These are phyloP conservation scores for Pogonophryne albipinna DNA, from an alignment of 2,797 vertebrate genomes.

Conservation along the genomic window DNA sequence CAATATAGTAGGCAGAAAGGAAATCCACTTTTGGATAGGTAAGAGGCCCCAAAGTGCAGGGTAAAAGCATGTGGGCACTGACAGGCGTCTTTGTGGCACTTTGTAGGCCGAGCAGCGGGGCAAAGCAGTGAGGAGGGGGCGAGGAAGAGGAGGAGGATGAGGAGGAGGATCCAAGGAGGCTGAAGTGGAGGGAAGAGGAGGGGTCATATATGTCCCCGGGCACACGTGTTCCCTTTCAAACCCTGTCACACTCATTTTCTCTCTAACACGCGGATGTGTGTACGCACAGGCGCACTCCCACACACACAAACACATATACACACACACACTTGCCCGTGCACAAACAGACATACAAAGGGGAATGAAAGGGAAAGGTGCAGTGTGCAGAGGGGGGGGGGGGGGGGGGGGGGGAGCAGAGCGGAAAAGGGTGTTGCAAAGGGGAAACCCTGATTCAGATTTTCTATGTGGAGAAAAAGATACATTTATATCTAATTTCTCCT, in stretches of 20 bases:
- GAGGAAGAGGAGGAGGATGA: neutral
- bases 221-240: constrained; percentile 82
- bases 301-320: constrained; percentile 8
- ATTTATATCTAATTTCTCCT: neutral
- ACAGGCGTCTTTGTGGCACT: constrained; percentile 57
- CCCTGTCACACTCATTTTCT: constrained; percentile 74
- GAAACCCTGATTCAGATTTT: constrained; percentile 58
- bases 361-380: constrained; percentile 59
- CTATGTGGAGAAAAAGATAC: constrained; percentile 18
- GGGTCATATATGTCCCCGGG: constrained; percentile 66
- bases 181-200: constrained; percentile 48
- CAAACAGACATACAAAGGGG: constrained; percentile 60
- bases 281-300: constrained; percentile 30
- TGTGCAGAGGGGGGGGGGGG: constrained; percentile 6
- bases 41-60: constrained; percentile 16
- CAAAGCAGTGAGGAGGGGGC: constrained; percentile 31
- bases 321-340: constrained; percentile 10
- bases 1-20: neutral
- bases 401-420: neutral
- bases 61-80: constrained; percentile 42
- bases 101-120: constrained; percentile 32
- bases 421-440: constrained; percentile 40
- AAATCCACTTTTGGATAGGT: constrained; percentile 8
- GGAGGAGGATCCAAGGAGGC: constrained; percentile 54
- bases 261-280: constrained; percentile 52